Evolutionary conservation across 2,888 invertebrate species (phyloP).

Genomic region (Hirtodrosophila trivittata): DNA sequence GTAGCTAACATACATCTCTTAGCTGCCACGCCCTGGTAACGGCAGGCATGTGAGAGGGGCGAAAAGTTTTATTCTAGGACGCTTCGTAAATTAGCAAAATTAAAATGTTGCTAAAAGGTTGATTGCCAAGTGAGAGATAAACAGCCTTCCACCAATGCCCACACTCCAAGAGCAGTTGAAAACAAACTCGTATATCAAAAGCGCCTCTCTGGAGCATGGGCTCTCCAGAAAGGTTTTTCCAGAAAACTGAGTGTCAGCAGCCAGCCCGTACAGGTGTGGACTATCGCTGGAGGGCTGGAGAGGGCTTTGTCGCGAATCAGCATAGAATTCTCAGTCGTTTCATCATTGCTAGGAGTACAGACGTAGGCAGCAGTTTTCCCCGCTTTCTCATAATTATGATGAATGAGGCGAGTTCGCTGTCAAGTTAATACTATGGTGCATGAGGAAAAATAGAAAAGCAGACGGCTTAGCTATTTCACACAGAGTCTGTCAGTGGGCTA

Average conservation of each 20-base stretch:
- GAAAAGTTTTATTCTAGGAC: conserved; percentile 30
- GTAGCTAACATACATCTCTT: conserved; percentile 5
- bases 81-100: conserved; percentile 56
- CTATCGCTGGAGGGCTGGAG: neutral
- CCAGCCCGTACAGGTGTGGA: conserved; percentile 43
- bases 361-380: conserved; percentile 37
- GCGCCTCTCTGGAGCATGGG: conserved; percentile 23
- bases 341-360: conserved; percentile 10
- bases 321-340: conserved; percentile 24
- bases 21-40: conserved; percentile 21
- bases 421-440: conserved; percentile 15
- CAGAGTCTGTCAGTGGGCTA: conserved; percentile 9
- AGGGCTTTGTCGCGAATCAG: neutral
- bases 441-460: neutral
- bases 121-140: conserved; percentile 3
- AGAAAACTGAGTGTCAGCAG: conserved; percentile 30
- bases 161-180: conserved; percentile 26
- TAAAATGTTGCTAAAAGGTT: conserved; percentile 43
- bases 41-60: neutral
- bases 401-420: conserved; percentile 48
- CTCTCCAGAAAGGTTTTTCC: neutral
- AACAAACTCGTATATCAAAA: conserved; percentile 56
- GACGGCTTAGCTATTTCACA: neutral
- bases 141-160: neutral
- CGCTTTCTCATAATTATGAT: conserved; percentile 43